Evolutionary conservation across 2,113 vertebrate species (phyloP).

Genomic region (Hippocampus mohnikei): DNA sequence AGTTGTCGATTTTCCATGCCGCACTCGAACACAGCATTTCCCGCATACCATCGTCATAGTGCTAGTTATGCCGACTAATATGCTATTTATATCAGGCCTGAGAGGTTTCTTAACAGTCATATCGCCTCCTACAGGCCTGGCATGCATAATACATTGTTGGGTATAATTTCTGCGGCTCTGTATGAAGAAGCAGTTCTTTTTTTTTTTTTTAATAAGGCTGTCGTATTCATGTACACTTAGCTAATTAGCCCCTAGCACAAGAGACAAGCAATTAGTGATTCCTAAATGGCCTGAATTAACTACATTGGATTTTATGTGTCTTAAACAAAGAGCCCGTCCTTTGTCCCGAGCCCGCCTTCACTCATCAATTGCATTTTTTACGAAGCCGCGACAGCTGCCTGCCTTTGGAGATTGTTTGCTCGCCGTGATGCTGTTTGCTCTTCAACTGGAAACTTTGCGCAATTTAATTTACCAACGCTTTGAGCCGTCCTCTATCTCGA

Average conservation of each 20-base stretch:
- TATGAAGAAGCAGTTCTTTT: background rate
- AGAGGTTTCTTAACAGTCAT: background rate
- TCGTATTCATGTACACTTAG: background rate
- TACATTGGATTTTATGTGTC: background rate
- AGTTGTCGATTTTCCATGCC: too few species aligned
- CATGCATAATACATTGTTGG: background rate
- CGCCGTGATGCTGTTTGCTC: slow-evolving; percentile 17
- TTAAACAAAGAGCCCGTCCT: background rate
- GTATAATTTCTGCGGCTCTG: background rate
- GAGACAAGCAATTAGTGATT: background rate
- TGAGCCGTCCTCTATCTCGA: slow-evolving; percentile 19
- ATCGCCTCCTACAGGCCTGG: background rate
- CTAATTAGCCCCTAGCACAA: background rate
- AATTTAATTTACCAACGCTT: slow-evolving; percentile 34
- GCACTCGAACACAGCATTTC: too few species aligned
- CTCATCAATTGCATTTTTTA: background rate
- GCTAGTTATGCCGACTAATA: background rate
- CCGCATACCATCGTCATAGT: too few species aligned
- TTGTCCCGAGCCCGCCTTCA: background rate
- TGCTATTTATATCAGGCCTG: background rate
- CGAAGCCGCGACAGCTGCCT: background rate
- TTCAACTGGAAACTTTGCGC: slow-evolving; percentile 23
- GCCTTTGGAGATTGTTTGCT: slow-evolving; percentile 42
- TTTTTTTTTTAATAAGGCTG: background rate
- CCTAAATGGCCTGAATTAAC: background rate